Percentiles rank a stretch among this genome's conserved stretches.
Evolutionary conservation across 2,797 vertebrate genomes (phyloP).

Genomic region (Chelonia mydas): DNA sequence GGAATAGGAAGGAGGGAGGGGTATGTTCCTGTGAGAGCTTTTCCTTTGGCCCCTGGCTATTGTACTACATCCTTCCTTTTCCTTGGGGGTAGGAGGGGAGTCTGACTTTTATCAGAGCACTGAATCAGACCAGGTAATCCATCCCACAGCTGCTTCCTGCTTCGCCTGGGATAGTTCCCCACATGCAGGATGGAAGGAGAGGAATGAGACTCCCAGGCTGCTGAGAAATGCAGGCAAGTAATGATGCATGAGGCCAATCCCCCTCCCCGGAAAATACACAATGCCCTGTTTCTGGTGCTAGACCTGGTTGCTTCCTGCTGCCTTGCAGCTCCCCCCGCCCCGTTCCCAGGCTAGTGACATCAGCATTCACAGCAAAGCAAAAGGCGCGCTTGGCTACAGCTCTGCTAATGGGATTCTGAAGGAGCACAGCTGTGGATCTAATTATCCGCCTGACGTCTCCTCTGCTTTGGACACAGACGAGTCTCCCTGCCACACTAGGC

Average conservation of each 20-base stretch:
- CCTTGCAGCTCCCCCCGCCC: background rate
- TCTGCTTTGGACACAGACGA: background rate
- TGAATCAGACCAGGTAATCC: constrained; percentile 50
- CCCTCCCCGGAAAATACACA: background rate
- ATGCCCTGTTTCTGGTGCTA: background rate
- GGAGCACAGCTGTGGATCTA: background rate
- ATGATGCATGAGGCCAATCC: background rate
- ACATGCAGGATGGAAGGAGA: constrained; percentile 2
- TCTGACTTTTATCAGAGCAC: background rate
- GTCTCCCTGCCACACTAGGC: fast-evolving
- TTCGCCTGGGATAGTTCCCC: fast-evolving
- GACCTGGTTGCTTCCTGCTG: constrained; percentile 5
- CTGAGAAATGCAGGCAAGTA: background rate
- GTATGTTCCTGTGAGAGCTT: constrained; percentile 7
- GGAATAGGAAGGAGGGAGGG: constrained; percentile 31
- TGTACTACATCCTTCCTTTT: constrained; percentile 72
- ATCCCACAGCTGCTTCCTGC: constrained; percentile 71
- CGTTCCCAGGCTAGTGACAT: background rate
- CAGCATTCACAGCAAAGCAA: constrained; percentile 14
- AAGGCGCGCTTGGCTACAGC: background rate
- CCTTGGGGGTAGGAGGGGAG: background rate
- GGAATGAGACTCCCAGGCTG: background rate
- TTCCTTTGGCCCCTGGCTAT: constrained; percentile 10
- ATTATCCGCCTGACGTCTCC: background rate
- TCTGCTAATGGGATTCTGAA: background rate